A percentile compares a stretch with the other conserved stretches of the same genome.
Evolutionary conservation across 2,888 invertebrate species (phyloP).

Genomic region (Sinopyrophorus schimmeli): DNA sequence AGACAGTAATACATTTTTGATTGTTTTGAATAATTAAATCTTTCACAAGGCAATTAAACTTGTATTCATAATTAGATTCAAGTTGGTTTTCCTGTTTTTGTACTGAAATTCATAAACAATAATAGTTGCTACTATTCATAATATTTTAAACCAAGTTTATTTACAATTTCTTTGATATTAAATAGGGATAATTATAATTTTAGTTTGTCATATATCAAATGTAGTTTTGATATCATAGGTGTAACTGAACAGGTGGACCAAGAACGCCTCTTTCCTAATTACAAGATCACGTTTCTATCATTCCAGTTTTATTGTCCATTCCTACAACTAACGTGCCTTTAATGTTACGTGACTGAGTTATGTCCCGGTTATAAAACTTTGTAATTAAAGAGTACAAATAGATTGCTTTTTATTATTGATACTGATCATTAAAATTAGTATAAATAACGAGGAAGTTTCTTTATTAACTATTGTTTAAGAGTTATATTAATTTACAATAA

Average conservation of each 20-base stretch:
- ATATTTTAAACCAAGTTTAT: too few relatives aligned
- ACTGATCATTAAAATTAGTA: conserved; percentile 32
- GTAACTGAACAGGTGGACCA: conserved; percentile 43
- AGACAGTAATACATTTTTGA: too few relatives aligned
- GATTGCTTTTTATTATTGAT: conserved; percentile 45
- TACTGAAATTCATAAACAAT: too few relatives aligned
- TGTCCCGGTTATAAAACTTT: conserved; percentile 40
- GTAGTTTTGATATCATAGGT: conserved; percentile 37
- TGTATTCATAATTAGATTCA: too few relatives aligned
- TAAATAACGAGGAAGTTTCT: conserved; percentile 23
- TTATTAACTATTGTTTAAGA: conserved; percentile 22
- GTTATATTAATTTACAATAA: not conserved
- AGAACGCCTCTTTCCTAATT: conserved; percentile 49
- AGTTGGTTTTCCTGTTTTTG: too few relatives aligned
- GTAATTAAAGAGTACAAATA: conserved; percentile 46
- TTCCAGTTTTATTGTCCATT: conserved; percentile 50
- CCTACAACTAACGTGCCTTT: conserved; percentile 40
- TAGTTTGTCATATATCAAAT: conserved; percentile 31
- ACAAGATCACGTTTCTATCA: conserved; percentile 52
- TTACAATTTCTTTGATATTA: conserved; percentile 7
- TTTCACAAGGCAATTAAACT: too few relatives aligned
- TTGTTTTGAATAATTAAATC: too few relatives aligned
- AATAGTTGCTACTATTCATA: too few relatives aligned
- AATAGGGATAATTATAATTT: conserved; percentile 16
- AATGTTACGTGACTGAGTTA: conserved; percentile 39